Percentiles rank a stretch among this genome's conserved stretches.
These are phyloP conservation scores for Myrmecophaga tridactyla DNA, from an alignment of 2,113 vertebrate species.

Conservation along the genomic window DNA sequence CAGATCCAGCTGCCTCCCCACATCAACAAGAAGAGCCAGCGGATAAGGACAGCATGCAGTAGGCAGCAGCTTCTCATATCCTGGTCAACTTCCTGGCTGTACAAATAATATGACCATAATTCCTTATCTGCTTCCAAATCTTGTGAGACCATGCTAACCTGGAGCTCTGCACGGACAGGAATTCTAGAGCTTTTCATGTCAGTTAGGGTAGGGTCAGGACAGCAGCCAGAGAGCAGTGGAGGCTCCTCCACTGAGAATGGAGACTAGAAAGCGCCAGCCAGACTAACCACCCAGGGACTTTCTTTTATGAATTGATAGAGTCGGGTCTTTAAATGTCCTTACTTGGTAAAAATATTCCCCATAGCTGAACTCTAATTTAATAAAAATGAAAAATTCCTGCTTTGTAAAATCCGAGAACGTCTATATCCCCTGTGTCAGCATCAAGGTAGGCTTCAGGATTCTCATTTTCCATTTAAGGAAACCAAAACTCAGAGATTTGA, in stretches of 20 bases:
- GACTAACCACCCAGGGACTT: neutral
- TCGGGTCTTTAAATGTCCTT: neutral
- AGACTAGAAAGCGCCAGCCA: neutral
- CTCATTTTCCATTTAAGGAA: neutral
- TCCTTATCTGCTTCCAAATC: neutral
- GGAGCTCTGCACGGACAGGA: neutral
- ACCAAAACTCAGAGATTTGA: neutral
- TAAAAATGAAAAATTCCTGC: neutral
- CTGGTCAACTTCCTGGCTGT: too few relatives aligned
- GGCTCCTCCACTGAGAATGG: neutral
- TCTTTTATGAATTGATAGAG: neutral
- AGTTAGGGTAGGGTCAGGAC: neutral
- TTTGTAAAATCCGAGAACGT: neutral
- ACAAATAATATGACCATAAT: too few relatives aligned
- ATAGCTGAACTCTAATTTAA: neutral
- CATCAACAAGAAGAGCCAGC: accelerated
- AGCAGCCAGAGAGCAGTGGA: neutral
- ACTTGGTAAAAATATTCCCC: neutral
- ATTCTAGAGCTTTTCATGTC: neutral
- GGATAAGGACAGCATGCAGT: accelerated
- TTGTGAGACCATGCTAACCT: neutral
- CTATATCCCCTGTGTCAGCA: neutral
- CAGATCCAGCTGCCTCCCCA: neutral
- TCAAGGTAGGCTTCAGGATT: neutral
- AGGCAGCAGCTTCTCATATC: neutral